Evolutionary conservation across 2,797 vertebrate species (phyloP).

Genomic region (Muscicapa striata): DNA sequence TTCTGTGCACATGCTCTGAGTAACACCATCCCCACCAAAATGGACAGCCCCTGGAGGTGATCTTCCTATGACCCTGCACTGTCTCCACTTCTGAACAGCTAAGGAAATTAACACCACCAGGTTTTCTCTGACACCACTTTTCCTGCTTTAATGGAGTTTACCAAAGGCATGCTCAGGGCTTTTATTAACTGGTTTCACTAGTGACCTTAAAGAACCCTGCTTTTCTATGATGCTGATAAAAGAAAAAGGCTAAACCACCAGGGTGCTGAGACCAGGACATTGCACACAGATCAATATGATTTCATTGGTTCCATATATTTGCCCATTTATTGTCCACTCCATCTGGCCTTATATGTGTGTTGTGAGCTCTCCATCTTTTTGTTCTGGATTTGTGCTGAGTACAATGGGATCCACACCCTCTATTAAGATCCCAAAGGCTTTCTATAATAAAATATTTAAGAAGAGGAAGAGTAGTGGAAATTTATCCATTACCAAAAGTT

Average conservation of each 20-base stretch:
- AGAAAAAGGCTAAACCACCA: not conserved
- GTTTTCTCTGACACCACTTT: not conserved
- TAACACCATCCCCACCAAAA: not conserved
- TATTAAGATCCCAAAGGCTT: not conserved
- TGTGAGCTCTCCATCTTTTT: not conserved
- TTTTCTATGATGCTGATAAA: not conserved
- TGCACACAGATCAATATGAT: not conserved
- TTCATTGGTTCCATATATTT: not conserved
- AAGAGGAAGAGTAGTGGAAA: not conserved
- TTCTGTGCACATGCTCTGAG: not conserved
- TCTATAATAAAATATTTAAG: not conserved
- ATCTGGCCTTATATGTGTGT: not conserved
- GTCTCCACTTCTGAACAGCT: not conserved
- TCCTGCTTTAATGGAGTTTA: not conserved
- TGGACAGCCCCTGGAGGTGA: not conserved
- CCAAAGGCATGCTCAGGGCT: rapidly evolving
- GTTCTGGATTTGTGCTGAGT: not conserved
- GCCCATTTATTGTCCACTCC: not conserved
- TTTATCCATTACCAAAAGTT: not conserved
- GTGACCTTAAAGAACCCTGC: not conserved
- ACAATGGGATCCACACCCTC: not conserved
- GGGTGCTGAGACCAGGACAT: not conserved
- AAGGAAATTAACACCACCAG: not conserved
- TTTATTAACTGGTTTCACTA: not conserved
- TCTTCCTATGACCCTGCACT: not conserved